Percentiles rank a stretch among this genome's conserved stretches.
Evolutionary conservation across 2,113 vertebrate genomes (phyloP).

Genomic region (Cavia porcellus): DNA sequence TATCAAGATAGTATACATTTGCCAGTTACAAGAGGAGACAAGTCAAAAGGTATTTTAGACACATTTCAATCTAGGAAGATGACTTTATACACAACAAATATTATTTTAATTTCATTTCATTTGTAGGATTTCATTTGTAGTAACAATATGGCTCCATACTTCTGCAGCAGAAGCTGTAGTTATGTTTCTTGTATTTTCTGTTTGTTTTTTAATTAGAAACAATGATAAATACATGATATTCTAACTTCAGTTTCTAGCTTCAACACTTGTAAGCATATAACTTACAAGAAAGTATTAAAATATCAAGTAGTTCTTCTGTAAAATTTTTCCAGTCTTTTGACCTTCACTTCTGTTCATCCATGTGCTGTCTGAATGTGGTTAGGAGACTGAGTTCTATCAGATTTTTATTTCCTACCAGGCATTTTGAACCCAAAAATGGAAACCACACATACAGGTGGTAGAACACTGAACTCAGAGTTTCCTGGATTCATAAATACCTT

Average conservation of each 20-base stretch:
- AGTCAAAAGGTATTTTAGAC: neutral
- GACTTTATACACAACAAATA: neutral
- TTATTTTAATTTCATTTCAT: neutral
- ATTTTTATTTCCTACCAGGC: no score
- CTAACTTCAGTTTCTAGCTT: neutral
- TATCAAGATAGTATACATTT: neutral
- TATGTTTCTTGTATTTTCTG: neutral
- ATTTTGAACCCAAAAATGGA: neutral
- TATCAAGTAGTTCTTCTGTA: neutral
- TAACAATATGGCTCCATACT: neutral
- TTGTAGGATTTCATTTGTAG: neutral
- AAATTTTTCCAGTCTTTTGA: neutral
- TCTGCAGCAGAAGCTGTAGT: neutral
- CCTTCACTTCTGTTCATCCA: neutral
- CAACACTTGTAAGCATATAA: neutral
- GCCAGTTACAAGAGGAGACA: neutral
- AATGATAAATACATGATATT: neutral
- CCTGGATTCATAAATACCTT: neutral
- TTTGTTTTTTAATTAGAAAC: conserved; percentile 20
- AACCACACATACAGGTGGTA: rapidly evolving
- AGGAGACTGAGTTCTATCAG: neutral
- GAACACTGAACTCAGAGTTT: neutral
- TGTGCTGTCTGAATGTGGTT: neutral
- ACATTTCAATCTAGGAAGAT: neutral
- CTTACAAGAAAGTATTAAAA: neutral